Conservation (phyloP, 2,113 vertebrate genomes). For the Chaenogobius annularis region DNA sequence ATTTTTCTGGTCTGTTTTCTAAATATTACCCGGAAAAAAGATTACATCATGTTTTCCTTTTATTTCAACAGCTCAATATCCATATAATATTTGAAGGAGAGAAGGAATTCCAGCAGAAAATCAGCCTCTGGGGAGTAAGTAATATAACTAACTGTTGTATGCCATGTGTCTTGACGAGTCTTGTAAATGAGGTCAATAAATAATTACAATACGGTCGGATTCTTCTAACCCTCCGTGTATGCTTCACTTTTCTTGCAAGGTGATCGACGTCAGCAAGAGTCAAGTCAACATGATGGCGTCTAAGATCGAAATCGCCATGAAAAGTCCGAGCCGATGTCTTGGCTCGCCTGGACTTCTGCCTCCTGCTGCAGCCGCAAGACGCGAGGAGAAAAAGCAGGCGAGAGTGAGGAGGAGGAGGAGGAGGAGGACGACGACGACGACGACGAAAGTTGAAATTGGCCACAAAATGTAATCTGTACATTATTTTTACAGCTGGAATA, state of each 20-base stretch:
- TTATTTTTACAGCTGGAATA: conserved; percentile 30
- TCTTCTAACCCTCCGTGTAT: not conserved
- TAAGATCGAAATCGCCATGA: conserved; percentile 92
- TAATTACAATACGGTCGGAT: not conserved
- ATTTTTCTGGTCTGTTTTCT: not conserved
- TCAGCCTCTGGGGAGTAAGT: conserved; percentile 97
- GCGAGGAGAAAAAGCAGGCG: conserved; percentile 63
- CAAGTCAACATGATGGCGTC: conserved; percentile 90
- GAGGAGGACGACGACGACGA: conserved; percentile 69
- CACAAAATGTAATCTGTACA: not conserved
- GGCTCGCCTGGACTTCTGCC: conserved; percentile 91
- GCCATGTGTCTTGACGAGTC: not conserved
- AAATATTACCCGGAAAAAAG: not conserved
- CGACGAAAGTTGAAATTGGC: conserved; percentile 50
- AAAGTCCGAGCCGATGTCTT: conserved; percentile 91
- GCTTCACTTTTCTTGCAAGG: conserved; percentile 66
- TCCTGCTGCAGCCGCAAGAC: conserved; percentile 63
- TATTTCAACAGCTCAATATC: conserved; percentile 84
- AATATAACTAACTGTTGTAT: not conserved
- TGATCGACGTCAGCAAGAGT: conserved; percentile 91
- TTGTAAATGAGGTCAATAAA: not conserved
- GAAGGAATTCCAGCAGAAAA: conserved; percentile 90
- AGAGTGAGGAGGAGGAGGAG: conserved; percentile 67
- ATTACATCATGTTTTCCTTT: not conserved
- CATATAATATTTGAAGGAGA: conserved; percentile 93